These are phyloP conservation scores for Zeuzera pyrina DNA, from an alignment of 2,888 invertebrate species.

Conservation along the genomic window DNA sequence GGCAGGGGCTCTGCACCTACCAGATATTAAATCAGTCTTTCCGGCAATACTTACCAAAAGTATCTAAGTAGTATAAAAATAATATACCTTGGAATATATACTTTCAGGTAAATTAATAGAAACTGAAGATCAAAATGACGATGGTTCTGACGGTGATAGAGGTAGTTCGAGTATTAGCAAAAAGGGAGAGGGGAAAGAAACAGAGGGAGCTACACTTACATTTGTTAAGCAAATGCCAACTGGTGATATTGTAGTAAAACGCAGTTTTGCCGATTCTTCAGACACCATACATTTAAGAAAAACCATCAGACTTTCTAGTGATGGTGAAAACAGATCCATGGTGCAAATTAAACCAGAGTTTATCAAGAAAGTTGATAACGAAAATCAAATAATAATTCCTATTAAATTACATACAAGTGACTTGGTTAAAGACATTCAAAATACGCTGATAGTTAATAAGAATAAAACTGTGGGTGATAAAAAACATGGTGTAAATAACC, in stretches of 20 bases:
- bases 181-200: constrained; percentile 42
- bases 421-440: constrained; percentile 67
- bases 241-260: constrained; percentile 57
- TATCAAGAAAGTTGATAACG: constrained; percentile 58
- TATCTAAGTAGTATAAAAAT: too few species aligned
- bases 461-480: constrained; percentile 65
- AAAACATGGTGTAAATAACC: constrained; percentile 66
- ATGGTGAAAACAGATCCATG: constrained; percentile 58
- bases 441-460: constrained; percentile 64
- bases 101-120: constrained; percentile 74
- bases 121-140: constrained; percentile 72
- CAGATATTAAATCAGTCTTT: too few species aligned
- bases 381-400: constrained; percentile 61
- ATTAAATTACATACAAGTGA: constrained; percentile 59
- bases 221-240: constrained; percentile 59
- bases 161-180: constrained; percentile 39
- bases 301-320: constrained; percentile 58
- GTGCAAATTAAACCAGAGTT: constrained; percentile 58
- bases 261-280: constrained; percentile 48
- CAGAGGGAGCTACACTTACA: constrained; percentile 49
- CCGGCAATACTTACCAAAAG: too few species aligned
- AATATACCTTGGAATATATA: constrained; percentile 7
- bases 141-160: constrained; percentile 66
- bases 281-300: constrained; percentile 58
- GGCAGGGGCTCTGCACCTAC: too few species aligned